phyloP scores from a whole-genome alignment of 2,797 vertebrate species.

The Pseudochromis fuscus region DNA sequence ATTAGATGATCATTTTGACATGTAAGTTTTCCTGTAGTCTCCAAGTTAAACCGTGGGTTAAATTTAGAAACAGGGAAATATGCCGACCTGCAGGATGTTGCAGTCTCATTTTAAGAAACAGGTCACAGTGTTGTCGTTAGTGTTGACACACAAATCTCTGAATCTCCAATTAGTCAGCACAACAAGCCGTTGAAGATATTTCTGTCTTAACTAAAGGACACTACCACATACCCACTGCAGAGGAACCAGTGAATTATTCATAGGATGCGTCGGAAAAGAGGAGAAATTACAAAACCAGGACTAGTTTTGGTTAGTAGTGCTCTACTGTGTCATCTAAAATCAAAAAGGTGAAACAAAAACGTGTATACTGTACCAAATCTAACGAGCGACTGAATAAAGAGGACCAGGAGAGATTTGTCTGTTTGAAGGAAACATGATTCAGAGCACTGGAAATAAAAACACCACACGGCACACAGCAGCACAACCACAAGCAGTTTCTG shows the following conservation, averaged over 20 bases:
- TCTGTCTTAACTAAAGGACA: slow-evolving; percentile 48
- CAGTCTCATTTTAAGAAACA: slow-evolving; percentile 5
- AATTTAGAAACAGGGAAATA: not conserved
- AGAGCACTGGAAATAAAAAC: slow-evolving; percentile 53
- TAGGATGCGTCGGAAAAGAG: slow-evolving; percentile 41
- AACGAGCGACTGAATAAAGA: slow-evolving; percentile 91
- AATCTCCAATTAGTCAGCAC: slow-evolving; percentile 38
- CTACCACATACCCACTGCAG: slow-evolving; percentile 72
- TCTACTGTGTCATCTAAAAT: slow-evolving; percentile 64
- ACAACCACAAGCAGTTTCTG: slow-evolving; percentile 19
- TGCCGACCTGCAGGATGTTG: slow-evolving; percentile 28
- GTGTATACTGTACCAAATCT: slow-evolving; percentile 89
- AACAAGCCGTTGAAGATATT: slow-evolving; percentile 18
- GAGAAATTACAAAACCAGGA: slow-evolving; percentile 57
- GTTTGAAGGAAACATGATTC: slow-evolving; percentile 81
- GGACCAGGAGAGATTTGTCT: slow-evolving; percentile 90
- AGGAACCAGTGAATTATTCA: slow-evolving; percentile 32
- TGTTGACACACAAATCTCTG: slow-evolving; percentile 5
- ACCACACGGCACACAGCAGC: slow-evolving; percentile 25
- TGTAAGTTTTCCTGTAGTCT: not conserved
- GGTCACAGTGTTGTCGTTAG: not conserved
- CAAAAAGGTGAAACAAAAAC: slow-evolving; percentile 58
- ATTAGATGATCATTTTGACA: not conserved
- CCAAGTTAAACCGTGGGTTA: slow-evolving; percentile 3
- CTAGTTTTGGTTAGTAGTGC: slow-evolving; percentile 75